Base-by-base conservation (phyloP, 2,888 invertebrate genomes). In the Tipula lateralis region DNA sequence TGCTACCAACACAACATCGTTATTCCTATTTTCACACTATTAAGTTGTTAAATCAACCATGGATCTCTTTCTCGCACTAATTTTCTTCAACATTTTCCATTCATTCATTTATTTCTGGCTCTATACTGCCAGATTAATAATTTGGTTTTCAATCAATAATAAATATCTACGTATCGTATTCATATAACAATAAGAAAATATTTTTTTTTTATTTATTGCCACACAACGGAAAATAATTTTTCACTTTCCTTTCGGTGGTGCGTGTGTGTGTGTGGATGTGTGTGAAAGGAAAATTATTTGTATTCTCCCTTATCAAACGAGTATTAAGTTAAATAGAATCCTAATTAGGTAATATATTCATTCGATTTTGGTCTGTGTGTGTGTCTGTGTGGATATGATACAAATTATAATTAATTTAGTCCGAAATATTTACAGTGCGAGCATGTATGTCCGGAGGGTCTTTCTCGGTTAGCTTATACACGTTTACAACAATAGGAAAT, bases 321-420 rank as follows among this genome's bases (percentile, higher is more conserved):
- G 16, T 50, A 50, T 50, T 50, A 50, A 50, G 44, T 50, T 50
- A 50, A 50, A 50, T 50, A 50, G 44, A 16, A 16, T 50, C 16
- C 44, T 50, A 50, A 50, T 50, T 50, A 50, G 44, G 44, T 50
- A 50, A 50, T 50, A 50, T 50, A 50, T 50, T 50, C 44, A 50
- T 50, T 50, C 16, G 44, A 50, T 50, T 16, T 39, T 39, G 3
- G n/a, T 34, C 0, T 34, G 34, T 34, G n/a, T n/a, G n/a, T n/a
- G n/a, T n/a, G n/a, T n/a, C n/a, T n/a, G n/a, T n/a, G n/a, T n/a
- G n/a, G n/a, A n/a, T n/a, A 34, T 16, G 19, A 16, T 19, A 50
- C 44, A 50, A 50, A 50, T 50, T 50, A 50, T 50, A 50, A 50
- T 50, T 50, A 50, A 19, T 50, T 50, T 50, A 4, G 44, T 50